A percentile compares a stretch with the other conserved stretches of the same genome.
Conservation (phyloP, 2,888 invertebrate species). For the Thereva unica region DNA sequence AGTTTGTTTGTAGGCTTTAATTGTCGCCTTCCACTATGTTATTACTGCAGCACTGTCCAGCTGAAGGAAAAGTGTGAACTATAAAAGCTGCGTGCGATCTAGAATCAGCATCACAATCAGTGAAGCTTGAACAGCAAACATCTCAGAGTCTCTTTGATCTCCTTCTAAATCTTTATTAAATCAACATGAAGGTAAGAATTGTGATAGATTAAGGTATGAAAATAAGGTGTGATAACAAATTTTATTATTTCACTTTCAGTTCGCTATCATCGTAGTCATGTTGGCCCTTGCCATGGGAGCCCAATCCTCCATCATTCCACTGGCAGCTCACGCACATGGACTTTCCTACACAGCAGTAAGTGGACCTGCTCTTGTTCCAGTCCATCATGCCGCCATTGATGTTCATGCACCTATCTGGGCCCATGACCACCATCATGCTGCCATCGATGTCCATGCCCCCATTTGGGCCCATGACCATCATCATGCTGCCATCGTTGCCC, state of each 20-base stretch:
- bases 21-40: no score
- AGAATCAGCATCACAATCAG: slow-evolving; percentile 26
- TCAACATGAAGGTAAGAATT: slow-evolving; percentile 44
- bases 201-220: neutral
- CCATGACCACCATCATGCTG: slow-evolving; percentile 41
- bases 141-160: neutral
- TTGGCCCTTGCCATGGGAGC: slow-evolving; percentile 54
- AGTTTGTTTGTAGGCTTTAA: no score
- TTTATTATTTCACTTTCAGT: slow-evolving; percentile 45
- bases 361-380: slow-evolving; percentile 42
- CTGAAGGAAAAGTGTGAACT: neutral
- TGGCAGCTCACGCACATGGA: slow-evolving; percentile 41
- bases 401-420: slow-evolving; percentile 46
- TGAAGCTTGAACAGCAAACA: neutral
- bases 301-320: slow-evolving; percentile 53
- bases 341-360: slow-evolving; percentile 50
- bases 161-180: slow-evolving; percentile 3
- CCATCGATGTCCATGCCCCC: slow-evolving; percentile 41
- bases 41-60: no score
- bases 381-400: slow-evolving; percentile 40
- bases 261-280: slow-evolving; percentile 54
- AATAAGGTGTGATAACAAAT: slow-evolving; percentile 1
- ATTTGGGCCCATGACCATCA: no score
- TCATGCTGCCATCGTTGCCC: slow-evolving; percentile 44
- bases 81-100: slow-evolving; percentile 8